A percentile compares a stretch with the other conserved stretches of the same genome.
These are phyloP conservation scores for Mimachlamys varia DNA, from an alignment of 2,888 invertebrate genomes.

Conservation along the genomic window DNA sequence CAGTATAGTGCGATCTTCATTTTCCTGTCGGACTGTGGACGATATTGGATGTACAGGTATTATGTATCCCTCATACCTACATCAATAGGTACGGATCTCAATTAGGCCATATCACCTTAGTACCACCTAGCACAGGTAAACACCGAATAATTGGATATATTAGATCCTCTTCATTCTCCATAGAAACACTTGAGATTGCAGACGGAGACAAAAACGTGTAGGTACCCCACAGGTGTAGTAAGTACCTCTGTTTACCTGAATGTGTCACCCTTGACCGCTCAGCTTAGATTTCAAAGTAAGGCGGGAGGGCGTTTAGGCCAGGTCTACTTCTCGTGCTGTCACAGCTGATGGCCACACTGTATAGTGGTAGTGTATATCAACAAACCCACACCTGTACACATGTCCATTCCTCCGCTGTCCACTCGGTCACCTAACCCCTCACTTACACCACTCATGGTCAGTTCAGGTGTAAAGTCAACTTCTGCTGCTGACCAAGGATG, in stretches of 20 bases:
- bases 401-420: not conserved
- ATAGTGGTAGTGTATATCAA: not conserved
- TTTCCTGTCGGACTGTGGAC: not conserved
- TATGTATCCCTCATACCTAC: not conserved
- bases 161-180: constrained; percentile 29
- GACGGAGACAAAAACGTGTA: not conserved
- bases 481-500: not conserved
- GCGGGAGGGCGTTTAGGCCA: constrained; percentile 28
- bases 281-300: constrained; percentile 26
- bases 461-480: not conserved
- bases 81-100: constrained; percentile 16
- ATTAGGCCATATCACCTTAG: not conserved
- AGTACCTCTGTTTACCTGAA: constrained; percentile 13
- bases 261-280: constrained; percentile 34
- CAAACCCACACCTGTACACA: constrained; percentile 21
- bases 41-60: constrained; percentile 4
- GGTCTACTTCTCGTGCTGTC: not conserved
- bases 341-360: not conserved
- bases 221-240: constrained; percentile 25
- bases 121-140: constrained; percentile 23
- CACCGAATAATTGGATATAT: not conserved
- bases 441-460: not conserved
- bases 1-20: not conserved
- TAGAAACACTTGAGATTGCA: constrained; percentile 29
- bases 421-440: not conserved